Evolutionary conservation across 2,888 invertebrate genomes (phyloP), one percentile per base, ranked within the genome.

Genomic region (Craniophora ligustri): DNA sequence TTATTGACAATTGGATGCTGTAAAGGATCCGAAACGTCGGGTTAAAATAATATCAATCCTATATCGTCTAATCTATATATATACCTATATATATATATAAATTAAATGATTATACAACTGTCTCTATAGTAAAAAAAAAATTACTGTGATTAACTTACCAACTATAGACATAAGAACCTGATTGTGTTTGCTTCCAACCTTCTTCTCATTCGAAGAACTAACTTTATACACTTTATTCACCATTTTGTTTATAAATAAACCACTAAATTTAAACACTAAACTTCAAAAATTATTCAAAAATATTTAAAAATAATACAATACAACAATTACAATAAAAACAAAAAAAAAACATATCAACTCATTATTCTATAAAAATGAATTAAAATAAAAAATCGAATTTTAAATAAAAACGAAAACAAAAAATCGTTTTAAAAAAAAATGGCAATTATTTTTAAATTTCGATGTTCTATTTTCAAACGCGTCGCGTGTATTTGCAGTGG

Each of bases 101-200:
- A n/a, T n/a, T n/a, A n/a, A n/a, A n/a, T n/a, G n/a, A n/a, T n/a
- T n/a, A n/a, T n/a, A n/a, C n/a, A n/a, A n/a, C n/a, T 5, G 5
- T 5, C 13, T 4, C 26, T 39, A 28, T 10, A 5, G 14, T 7
- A n/a, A 11, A 15, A 38, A 10, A 30, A 2, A 49, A 11, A 46
- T 64, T 36, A 30, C 35, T 15, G 18, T 21, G 31, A 49, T 31
- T n/a, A 14, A 85, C 89, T 90, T 66, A 92, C 92, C 88, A 23
- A 91, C 74, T 63, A 92, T 92, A 2, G 92, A 92, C 91, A 91
- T 92, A 2, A 92, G 51, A 15, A 92, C 71, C 76, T 92, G 92
- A 66, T 88, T 88, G 51, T 89, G 88, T 76, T 91, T 92, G 58
- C 89, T 91, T 2, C 91, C 92, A 14, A 23, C 51, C 8, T 72